Percentiles rank a stretch among this genome's conserved stretches.
These are phyloP conservation scores for Zygaena filipendulae DNA, from an alignment of 2,888 invertebrate genomes.

Conservation along the genomic window DNA sequence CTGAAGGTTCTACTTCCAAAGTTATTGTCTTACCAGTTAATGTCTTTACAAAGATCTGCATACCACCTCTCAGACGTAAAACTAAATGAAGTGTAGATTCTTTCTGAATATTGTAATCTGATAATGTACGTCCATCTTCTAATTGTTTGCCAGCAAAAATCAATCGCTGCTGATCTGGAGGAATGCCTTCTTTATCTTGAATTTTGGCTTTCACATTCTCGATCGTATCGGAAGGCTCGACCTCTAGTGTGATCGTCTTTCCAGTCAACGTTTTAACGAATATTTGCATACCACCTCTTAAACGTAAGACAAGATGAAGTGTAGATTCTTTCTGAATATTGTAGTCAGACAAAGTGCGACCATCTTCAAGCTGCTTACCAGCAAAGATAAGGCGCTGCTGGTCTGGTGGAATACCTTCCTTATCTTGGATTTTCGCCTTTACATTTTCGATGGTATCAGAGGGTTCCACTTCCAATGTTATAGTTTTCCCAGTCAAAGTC, in stretches of 20 bases:
- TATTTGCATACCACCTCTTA: constrained; percentile 23
- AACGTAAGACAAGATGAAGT: constrained; percentile 22
- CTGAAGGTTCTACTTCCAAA: constrained; percentile 19
- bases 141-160: constrained; percentile 22
- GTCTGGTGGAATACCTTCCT: constrained; percentile 25
- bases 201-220: constrained; percentile 24
- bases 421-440: constrained; percentile 26
- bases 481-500: constrained; percentile 28
- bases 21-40: constrained; percentile 22
- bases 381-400: constrained; percentile 24
- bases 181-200: constrained; percentile 23
- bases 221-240: constrained; percentile 22
- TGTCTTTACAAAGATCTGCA: constrained; percentile 23
- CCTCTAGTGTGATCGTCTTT: constrained; percentile 22
- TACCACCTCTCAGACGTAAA: constrained; percentile 20
- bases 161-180: constrained; percentile 21
- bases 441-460: constrained; percentile 31
- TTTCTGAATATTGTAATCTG: constrained; percentile 23
- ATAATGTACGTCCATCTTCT: constrained; percentile 22
- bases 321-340: constrained; percentile 26
- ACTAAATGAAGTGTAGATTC: constrained; percentile 22
- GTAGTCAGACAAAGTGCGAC: constrained; percentile 23
- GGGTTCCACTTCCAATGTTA: constrained; percentile 27
- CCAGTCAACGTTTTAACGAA: constrained; percentile 22
- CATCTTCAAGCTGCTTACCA: constrained; percentile 24